Evolutionary conservation across 2,888 invertebrate genomes (phyloP).

Genomic region (Drosophila flavopinicola): DNA sequence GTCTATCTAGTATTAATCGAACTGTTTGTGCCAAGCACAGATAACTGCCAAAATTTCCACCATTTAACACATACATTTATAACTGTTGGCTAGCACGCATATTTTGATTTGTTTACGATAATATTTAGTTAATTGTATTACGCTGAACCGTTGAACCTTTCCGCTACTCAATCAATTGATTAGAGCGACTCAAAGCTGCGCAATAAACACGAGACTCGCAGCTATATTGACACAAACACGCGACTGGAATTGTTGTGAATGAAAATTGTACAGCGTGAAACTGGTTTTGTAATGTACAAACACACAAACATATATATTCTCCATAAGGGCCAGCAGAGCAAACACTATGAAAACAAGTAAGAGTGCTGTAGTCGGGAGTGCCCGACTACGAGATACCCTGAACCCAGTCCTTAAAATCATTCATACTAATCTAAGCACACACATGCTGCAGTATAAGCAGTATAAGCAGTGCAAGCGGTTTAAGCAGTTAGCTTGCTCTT

Average conservation of each 20-base stretch:
- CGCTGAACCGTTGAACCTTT: constrained; percentile 32
- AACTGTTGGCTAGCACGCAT: constrained; percentile 23
- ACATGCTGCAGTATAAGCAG: too few relatives aligned
- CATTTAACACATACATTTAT: constrained; percentile 26
- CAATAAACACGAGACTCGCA: constrained; percentile 45
- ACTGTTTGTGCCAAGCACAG: constrained; percentile 28
- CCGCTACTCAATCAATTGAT: constrained; percentile 42
- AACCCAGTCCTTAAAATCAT: too few relatives aligned
- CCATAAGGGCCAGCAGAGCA: constrained; percentile 17
- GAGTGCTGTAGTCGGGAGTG: too few relatives aligned
- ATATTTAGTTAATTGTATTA: constrained; percentile 32
- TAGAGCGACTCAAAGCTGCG: constrained; percentile 33
- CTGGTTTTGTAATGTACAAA: constrained; percentile 20
- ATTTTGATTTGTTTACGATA: constrained; percentile 34
- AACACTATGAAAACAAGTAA: too few relatives aligned
- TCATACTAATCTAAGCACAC: too few relatives aligned
- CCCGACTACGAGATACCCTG: too few relatives aligned
- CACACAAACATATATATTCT: not conserved
- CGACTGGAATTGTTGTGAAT: constrained; percentile 41
- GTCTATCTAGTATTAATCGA: constrained; percentile 19
- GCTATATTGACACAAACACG: constrained; percentile 13
- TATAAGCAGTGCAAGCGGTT: too few relatives aligned
- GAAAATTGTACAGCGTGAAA: constrained; percentile 25
- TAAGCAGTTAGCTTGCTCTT: too few relatives aligned
- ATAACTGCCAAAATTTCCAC: constrained; percentile 50